phyloP scores from a whole-genome alignment of 2,113 vertebrate genomes.

The Gasterosteus nipponicus region DNA sequence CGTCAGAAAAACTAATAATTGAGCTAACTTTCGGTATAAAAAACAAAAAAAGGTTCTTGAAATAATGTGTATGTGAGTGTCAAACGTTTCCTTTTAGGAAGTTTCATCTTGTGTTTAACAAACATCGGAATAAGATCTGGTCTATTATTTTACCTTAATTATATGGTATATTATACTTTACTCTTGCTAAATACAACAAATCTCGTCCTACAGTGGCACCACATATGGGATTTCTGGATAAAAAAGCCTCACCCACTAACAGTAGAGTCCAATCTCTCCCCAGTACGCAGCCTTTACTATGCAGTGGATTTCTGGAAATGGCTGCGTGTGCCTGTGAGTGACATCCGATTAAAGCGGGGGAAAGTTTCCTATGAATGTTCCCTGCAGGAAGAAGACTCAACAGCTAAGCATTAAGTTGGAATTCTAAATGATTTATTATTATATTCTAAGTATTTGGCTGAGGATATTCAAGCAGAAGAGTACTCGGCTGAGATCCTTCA shows the following conservation, averaged over 20 bases:
- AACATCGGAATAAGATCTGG: not conserved
- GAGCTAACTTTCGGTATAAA: not conserved
- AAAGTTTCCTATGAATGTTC: not conserved
- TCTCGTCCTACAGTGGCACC: not conserved
- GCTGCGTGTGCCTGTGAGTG: not conserved
- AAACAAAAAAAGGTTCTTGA: not conserved
- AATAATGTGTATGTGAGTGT: not conserved
- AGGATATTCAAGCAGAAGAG: constrained; percentile 27
- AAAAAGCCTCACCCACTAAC: not conserved
- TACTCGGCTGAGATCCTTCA: constrained; percentile 20
- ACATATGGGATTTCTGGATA: not conserved
- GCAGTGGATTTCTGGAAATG: constrained; percentile 2
- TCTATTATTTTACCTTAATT: not conserved
- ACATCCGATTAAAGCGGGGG: not conserved
- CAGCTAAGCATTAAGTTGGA: constrained; percentile 18
- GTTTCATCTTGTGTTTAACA: not conserved
- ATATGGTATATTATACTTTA: not conserved
- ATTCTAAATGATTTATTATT: constrained; percentile 19
- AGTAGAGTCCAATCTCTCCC: not conserved
- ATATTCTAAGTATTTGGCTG: constrained; percentile 21
- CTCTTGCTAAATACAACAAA: not conserved
- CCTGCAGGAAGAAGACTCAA: not conserved
- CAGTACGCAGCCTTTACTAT: constrained; percentile 2
- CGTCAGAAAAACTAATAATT: not conserved
- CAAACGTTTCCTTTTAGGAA: not conserved